Evolutionary conservation across 2,113 vertebrate genomes (phyloP).

Genomic region (Ptychochromis oligacanthus): DNA sequence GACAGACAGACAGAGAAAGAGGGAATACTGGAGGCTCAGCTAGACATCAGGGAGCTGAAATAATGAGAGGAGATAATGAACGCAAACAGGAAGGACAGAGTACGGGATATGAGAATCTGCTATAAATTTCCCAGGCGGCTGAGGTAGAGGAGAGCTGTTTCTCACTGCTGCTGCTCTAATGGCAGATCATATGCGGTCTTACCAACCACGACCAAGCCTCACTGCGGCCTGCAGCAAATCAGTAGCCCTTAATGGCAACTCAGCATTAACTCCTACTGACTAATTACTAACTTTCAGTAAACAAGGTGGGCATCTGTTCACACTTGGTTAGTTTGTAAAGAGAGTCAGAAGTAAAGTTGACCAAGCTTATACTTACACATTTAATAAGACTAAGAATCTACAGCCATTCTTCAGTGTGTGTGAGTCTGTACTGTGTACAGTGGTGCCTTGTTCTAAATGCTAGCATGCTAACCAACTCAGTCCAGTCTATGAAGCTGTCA

Average conservation of each 20-base stretch:
- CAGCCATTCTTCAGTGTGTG: not conserved
- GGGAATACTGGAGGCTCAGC: not conserved
- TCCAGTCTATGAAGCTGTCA: too few relatives aligned
- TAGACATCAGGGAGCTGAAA: conserved; percentile 11
- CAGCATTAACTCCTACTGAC: not conserved
- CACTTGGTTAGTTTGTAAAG: not conserved
- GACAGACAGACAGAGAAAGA: not conserved
- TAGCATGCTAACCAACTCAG: too few relatives aligned
- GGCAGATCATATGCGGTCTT: conserved; percentile 19
- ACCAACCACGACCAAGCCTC: not conserved
- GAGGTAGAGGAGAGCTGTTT: conserved; percentile 14
- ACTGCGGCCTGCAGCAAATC: not conserved
- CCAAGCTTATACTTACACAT: too few relatives aligned
- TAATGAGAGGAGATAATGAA: conserved; percentile 15
- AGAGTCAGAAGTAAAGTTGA: too few relatives aligned
- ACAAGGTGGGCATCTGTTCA: not conserved
- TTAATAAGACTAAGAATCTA: too few relatives aligned
- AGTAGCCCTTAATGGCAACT: not conserved
- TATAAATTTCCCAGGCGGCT: conserved; percentile 52
- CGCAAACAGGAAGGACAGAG: conserved; percentile 3
- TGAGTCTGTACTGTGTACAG: not conserved
- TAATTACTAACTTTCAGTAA: not conserved
- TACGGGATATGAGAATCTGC: not conserved
- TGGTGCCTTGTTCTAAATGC: too few relatives aligned
- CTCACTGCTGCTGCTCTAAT: conserved; percentile 38